Percentiles rank a stretch among this genome's conserved stretches.
phyloP scores from a whole-genome alignment of 2,888 invertebrate species.

The Caenorhabditis macrosperma region DNA sequence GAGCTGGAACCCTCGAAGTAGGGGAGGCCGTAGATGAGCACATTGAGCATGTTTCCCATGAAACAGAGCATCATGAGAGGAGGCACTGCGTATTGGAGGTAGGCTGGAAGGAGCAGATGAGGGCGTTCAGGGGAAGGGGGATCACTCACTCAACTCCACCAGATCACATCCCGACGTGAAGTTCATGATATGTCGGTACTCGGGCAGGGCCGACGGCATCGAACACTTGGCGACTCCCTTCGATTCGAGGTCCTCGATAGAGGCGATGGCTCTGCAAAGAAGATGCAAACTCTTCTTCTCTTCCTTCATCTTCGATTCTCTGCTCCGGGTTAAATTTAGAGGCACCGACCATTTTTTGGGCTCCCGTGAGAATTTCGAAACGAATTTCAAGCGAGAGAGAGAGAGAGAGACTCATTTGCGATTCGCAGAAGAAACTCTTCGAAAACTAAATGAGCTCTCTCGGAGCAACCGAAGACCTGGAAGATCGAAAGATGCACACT shows the following conservation, averaged over 20 bases:
- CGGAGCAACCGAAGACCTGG: conserved; percentile 37
- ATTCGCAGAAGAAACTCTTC: conserved; percentile 5
- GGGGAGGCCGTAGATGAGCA: conserved; percentile 76
- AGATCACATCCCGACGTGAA: conserved; percentile 60
- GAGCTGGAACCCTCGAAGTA: conserved; percentile 76
- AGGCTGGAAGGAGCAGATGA: conserved; percentile 48
- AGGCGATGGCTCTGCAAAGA: conserved; percentile 47
- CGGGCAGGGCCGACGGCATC: conserved; percentile 18
- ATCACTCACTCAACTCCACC: conserved; percentile 60
- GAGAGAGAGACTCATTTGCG: not conserved
- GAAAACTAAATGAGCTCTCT: conserved; percentile 18
- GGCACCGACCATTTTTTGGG: not conserved
- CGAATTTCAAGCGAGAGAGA: conserved; percentile 21
- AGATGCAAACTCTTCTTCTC: not conserved
- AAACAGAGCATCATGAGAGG: conserved; percentile 73
- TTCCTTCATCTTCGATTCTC: not conserved
- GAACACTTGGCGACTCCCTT: conserved; percentile 33
- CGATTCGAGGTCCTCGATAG: conserved; percentile 24
- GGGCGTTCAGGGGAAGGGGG: no score
- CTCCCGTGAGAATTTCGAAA: conserved; percentile 9
- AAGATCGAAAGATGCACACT: conserved; percentile 30
- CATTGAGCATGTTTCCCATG: conserved; percentile 74
- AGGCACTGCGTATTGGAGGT: conserved; percentile 70
- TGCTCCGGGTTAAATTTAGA: not conserved
- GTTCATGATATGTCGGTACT: conserved; percentile 58